phyloP scores from a whole-genome alignment of 2,113 vertebrate genomes.

The Romanogobio albipinnatus region DNA sequence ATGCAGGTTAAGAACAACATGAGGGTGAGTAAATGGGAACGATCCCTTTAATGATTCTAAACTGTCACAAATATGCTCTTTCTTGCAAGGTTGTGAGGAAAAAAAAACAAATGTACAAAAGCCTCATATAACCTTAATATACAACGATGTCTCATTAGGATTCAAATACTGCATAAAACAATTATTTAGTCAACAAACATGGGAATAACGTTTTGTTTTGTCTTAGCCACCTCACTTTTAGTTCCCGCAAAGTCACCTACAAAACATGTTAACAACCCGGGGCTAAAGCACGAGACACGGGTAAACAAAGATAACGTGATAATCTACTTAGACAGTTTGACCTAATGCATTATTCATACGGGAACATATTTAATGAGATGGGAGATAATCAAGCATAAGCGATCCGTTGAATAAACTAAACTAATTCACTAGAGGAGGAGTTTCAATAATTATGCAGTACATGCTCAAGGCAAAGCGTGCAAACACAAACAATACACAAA shows the following conservation, averaged over 20 bases:
- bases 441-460: neutral
- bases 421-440: neutral
- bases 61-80: too few relatives aligned
- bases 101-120: neutral
- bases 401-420: neutral
- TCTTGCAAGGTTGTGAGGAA: neutral
- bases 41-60: too few relatives aligned
- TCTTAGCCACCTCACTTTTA: neutral
- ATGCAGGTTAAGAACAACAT: too few relatives aligned
- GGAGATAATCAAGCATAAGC: conserved; percentile 2
- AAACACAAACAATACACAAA: neutral
- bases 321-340: neutral
- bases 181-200: neutral
- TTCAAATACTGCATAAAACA: neutral
- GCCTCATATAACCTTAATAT: neutral
- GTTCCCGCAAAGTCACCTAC: neutral
- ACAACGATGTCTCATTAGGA: neutral
- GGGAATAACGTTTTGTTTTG: neutral
- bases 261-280: neutral
- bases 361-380: neutral
- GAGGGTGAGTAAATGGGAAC: too few relatives aligned
- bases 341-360: conserved; percentile 19
- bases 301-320: neutral
- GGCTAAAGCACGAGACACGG: neutral
- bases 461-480: neutral